Base-by-base conservation (phyloP, 2,113 vertebrate genomes). In the Aramus guarauna region DNA sequence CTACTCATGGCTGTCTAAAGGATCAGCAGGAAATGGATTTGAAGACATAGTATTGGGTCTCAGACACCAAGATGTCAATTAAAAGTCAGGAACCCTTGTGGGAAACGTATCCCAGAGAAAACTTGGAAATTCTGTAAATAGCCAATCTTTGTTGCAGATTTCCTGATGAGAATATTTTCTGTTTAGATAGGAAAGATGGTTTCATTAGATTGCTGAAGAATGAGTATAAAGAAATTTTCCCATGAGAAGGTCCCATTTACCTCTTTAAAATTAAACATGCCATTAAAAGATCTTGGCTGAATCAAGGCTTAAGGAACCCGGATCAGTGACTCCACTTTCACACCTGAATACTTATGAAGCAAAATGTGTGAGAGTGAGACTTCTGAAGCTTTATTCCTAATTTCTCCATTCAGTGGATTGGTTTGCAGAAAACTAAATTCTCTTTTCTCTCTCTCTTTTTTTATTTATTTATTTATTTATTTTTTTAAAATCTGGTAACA, bases 201-300 rank as follows among this genome's bases (percentile, higher is more conserved):
- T 87, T 92, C 32, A 47, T 30, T 86, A n/a, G 55, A 56, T 67
- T 27, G 24, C 36, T 95, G 55, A 75, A 85, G 48, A 93, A 56
- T 68, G 23, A 26, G 26, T 76, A 34, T 73, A 68, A 59, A 77
- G 68, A 27, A 81, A 29, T 23, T 36, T 88, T 90, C 67, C 58
- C 26, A 8, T 30, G 48, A 84, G 79, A 83, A 92, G 32, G 87
- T 91, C 68, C 78, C 64, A 68, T 86, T 81, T 89, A 74, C 72
- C 32, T 95, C n/a, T 77, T 94, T 63, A 80, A 96, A 92, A 88
- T 97, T 85, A 96, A 95, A 89, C 58, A 79, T 64, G 59, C 87
- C n/a, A 71, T 94, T 97, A 91, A 76, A 81, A 91, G 56, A 34
- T 69, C 84, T 88, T 94, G 69, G 19, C 69, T 93, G 66, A 82